These are phyloP conservation scores for Sorex fumeus DNA, from an alignment of 2,113 vertebrate genomes.

Conservation along the genomic window DNA sequence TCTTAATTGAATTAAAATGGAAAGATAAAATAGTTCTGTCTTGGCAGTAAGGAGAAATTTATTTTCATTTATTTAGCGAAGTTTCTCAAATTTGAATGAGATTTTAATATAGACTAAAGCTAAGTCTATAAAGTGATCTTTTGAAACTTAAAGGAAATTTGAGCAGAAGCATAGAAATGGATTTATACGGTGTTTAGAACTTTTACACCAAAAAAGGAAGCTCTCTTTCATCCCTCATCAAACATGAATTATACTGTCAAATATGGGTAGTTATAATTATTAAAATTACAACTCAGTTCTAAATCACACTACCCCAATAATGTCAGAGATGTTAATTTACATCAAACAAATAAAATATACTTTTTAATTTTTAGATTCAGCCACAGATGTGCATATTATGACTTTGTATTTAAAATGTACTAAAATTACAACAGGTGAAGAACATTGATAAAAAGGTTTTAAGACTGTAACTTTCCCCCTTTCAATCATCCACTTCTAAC, in stretches of 20 bases:
- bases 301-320: conserved; percentile 30
- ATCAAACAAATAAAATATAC: conserved; percentile 62
- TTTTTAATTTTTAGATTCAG: conserved; percentile 75
- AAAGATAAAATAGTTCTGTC: too few species aligned
- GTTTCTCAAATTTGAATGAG: background rate
- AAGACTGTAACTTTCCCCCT: background rate
- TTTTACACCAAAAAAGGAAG: background rate
- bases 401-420: conserved; percentile 46
- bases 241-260: conserved; percentile 5
- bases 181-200: conserved; percentile 3
- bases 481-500: background rate
- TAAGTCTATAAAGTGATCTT: conserved; percentile 51
- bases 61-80: too few species aligned
- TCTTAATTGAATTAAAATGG: background rate
- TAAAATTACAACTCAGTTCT: conserved; percentile 30
- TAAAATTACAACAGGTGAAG: conserved; percentile 32
- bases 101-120: conserved; percentile 53
- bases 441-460: conserved; percentile 9
- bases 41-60: too few species aligned
- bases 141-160: conserved; percentile 77
- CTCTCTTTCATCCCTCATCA: background rate
- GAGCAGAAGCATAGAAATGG: conserved; percentile 50
- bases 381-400: background rate
- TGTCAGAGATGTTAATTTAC: conserved; percentile 55
- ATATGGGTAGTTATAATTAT: conserved; percentile 57